Base-by-base conservation (phyloP, 1,140 invertebrate genomes). In the Sitobion miscanthi region DNA sequence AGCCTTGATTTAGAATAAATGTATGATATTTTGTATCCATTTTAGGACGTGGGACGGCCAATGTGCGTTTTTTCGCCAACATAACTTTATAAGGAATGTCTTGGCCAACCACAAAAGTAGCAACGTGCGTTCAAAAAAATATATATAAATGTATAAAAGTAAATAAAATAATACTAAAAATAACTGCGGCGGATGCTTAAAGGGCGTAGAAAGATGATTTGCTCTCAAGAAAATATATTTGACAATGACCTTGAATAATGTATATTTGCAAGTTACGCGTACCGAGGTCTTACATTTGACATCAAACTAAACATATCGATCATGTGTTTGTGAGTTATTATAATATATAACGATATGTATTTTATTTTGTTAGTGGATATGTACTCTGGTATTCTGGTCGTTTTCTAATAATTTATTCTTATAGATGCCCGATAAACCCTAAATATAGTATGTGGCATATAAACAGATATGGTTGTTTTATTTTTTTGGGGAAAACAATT, bases 31-130 rank as follows among this genome's bases (percentile, higher is more conserved):
- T 85, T 85, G 91, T 93, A 86, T 83, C 91, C 91, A 93, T 93
- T 93, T 93, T 93, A 85, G 91, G 91, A 86, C 82, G 91, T 93
- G 91, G 91, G 91, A 93, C 82, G 82, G 47, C 35, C 35, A 85
- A 42, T 93, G 38, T 82, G 62, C 90, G 90, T 92, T 92, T 92
- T 85, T 93, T 93, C 91, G 91, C 82, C 91, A 83, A 83, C 82
- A 86, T 93, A 82, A 45, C 91, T 93, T 93, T 93, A 85, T 93
- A 93, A n/a, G 91, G 91, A 86, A 86, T 54, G 91, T 93, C 91
- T 93, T 54, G 91, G 91, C 82, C 91, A 25, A 93, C 91, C 91
- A 54, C 91, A 86, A 93, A 93, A 93, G 82, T 85, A 42, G 35
- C 47, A 30, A 54, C 49, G 49, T 30, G 30, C 52, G 52, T 85